Conservation (phyloP, 2,888 invertebrate species). For the Platycnemis pennipes region DNA sequence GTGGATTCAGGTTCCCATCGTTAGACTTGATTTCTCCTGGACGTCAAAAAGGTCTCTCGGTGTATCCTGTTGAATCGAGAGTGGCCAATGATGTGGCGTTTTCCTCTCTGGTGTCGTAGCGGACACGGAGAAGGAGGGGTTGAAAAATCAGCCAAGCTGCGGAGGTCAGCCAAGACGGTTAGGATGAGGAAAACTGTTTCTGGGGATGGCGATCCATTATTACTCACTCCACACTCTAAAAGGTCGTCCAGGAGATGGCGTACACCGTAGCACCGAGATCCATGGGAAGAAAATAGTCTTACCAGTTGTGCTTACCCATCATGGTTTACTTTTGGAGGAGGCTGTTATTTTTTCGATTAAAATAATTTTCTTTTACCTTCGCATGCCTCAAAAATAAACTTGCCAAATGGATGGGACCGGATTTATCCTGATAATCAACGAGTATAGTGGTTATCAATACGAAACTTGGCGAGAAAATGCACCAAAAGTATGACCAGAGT, state of each 20-base stretch:
- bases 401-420: neutral
- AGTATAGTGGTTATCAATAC: neutral
- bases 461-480: neutral
- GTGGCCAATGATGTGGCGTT: neutral
- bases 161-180: neutral
- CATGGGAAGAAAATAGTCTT: too few species aligned
- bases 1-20: neutral
- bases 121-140: neutral
- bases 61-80: neutral
- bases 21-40: neutral
- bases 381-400: neutral
- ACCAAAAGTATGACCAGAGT: neutral
- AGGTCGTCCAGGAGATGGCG: too few species aligned
- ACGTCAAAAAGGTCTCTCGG: neutral
- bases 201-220: too few species aligned
- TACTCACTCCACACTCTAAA: too few species aligned
- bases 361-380: neutral
- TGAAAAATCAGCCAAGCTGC: neutral
- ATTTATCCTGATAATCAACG: neutral
- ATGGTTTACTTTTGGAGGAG: too few species aligned
- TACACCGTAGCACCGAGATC: too few species aligned
- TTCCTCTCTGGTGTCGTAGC: too few species aligned
- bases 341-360: neutral
- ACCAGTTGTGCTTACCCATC: too few species aligned
- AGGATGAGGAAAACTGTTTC: neutral